Conservation (phyloP, 2,888 invertebrate species). For the Parasteatoda lunata region DNA sequence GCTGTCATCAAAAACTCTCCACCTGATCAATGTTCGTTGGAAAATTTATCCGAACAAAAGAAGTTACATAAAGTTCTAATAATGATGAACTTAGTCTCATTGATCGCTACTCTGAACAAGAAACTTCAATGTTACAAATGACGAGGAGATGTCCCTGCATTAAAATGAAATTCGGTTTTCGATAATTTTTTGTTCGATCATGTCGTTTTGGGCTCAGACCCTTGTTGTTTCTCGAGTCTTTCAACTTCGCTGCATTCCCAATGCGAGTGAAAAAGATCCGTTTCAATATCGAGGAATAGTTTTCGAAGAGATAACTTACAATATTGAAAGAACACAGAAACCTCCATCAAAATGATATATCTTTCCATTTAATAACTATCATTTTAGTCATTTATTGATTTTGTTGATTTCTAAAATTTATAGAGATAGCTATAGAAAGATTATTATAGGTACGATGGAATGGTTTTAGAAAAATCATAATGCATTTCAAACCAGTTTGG, state of each 20-base stretch:
- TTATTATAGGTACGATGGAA: no score
- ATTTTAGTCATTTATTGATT: no score
- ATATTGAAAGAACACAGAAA: no score
- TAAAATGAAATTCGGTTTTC: conserved; percentile 65
- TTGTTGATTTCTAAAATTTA: no score
- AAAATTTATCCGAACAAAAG: conserved; percentile 62
- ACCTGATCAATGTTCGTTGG: conserved; percentile 45
- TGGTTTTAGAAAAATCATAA: no score
- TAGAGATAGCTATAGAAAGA: no score
- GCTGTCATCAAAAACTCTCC: conserved; percentile 39
- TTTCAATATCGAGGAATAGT: conserved; percentile 13
- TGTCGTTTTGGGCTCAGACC: conserved; percentile 46
- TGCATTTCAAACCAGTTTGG: no score
- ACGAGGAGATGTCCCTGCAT: conserved; percentile 50
- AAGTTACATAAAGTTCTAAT: conserved; percentile 64
- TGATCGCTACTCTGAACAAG: conserved; percentile 53
- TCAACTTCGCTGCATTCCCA: conserved; percentile 8
- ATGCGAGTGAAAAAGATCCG: conserved; percentile 2
- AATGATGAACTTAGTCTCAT: conserved; percentile 61
- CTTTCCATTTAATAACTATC: no score
- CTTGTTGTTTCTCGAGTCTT: conserved; percentile 49
- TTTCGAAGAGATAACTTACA: no score
- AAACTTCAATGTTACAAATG: conserved; percentile 63
- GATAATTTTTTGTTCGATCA: conserved; percentile 61
- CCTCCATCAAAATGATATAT: no score